Conservation (phyloP, 2,888 invertebrate species). For the Desoria tigrina region DNA sequence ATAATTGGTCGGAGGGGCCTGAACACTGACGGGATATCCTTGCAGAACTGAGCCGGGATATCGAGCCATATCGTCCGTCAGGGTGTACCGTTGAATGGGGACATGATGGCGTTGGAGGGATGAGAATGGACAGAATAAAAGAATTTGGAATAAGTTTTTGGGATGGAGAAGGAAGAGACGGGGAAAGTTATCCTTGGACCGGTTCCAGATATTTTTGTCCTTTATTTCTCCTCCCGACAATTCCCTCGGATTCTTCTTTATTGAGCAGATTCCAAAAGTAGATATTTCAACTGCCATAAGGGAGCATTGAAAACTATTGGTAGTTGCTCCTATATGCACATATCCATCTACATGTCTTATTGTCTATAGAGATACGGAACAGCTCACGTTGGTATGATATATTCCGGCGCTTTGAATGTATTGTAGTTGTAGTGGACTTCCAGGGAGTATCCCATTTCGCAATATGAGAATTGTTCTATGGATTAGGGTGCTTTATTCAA, state of each 20-base stretch:
- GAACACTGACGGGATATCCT: no score
- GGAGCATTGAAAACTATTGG: no score
- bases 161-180: conserved; percentile 22
- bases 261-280: conserved; percentile 21
- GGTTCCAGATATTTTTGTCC: conserved; percentile 37
- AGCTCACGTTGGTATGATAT: no score
- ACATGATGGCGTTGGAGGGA: not conserved
- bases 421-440: not conserved
- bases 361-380: no score
- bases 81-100: not conserved
- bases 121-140: conserved; percentile 6
- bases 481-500: conserved; percentile 8
- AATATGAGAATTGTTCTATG: conserved; percentile 1
- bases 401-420: no score
- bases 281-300: conserved; percentile 13
- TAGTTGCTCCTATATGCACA: no score
- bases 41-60: no score
- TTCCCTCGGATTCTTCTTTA: conserved; percentile 18
- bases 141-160: conserved; percentile 4
- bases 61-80: not conserved
- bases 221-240: conserved; percentile 28
- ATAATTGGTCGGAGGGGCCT: no score
- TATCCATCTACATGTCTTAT: no score
- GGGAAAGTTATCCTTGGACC: conserved; percentile 31
- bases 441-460: conserved; percentile 4